A percentile compares a stretch with the other conserved stretches of the same genome.
phyloP scores from a whole-genome alignment of 2,888 invertebrate species.

The Dascillus cervinus region DNA sequence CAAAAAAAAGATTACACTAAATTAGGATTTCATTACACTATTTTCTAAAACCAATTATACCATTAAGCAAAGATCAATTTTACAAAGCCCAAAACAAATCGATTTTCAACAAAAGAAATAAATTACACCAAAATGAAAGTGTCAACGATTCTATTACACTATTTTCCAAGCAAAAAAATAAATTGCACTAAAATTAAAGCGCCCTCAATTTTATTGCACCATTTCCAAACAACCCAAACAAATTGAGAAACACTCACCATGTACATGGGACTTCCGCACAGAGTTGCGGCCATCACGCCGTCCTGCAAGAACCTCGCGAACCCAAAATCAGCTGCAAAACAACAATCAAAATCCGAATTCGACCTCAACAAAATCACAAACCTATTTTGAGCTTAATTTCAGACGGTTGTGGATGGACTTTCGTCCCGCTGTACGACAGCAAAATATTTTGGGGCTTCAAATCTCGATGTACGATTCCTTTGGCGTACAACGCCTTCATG shows the following conservation, averaged over 20 bases:
- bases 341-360: conserved; percentile 2
- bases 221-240: too few species aligned
- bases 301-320: conserved; percentile 97
- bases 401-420: conserved; percentile 60
- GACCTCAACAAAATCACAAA: conserved; percentile 44
- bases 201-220: too few species aligned
- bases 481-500: conserved; percentile 93
- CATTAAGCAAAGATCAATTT: too few species aligned
- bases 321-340: conserved; percentile 87
- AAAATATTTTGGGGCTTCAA: conserved; percentile 99
- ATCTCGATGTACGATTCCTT: conserved; percentile 98
- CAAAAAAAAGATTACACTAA: too few species aligned
- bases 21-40: too few species aligned
- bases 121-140: too few species aligned
- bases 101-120: too few species aligned
- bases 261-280: conserved; percentile 99
- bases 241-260: conserved; percentile 81
- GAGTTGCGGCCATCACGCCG: conserved; percentile 98
- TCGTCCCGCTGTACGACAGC: conserved; percentile 72
- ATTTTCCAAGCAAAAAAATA: too few species aligned
- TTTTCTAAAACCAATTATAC: too few species aligned
- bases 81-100: too few species aligned
- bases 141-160: too few species aligned
- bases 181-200: too few species aligned
- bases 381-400: conserved; percentile 94